Base-by-base conservation (phyloP, 2,888 invertebrate genomes). In the Tetragnatha montana region DNA sequence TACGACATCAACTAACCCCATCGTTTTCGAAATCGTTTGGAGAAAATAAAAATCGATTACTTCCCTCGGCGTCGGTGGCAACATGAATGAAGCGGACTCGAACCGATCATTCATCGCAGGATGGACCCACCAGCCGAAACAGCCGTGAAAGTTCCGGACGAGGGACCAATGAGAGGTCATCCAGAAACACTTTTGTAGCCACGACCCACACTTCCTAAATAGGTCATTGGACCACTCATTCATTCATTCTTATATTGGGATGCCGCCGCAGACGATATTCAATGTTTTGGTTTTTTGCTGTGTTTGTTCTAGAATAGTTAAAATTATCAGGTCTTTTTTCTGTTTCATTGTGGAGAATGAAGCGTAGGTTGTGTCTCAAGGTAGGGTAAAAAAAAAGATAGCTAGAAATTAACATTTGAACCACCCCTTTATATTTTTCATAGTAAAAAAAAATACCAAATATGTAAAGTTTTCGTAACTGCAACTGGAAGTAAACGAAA, bases 171-270 rank as follows among this genome's bases (percentile, higher is more conserved):
- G 82, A 47, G 82, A 74, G 82, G 82, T 74, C 82, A 83, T 74
- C 51, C 10, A 12, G n/a, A 71, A 82, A 49, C 50, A 71, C 21
- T 82, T 35, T 73, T 49, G 49, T 21, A 73, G 73, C 50, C 73
- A 21, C 22, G 22, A 8, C 22, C 74, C 74, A 60, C 50, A 74
- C 74, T 83, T 83, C 82, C 82, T 83, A 83, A 83, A 83, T 83
- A 51, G 82, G 82, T 83, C 82, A 83, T 74, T 75, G 82, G 82
- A 83, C 82, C 82, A 74, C 22, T 35, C 19, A 6, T n/a, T n/a
- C 3, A 35, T 10, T 14, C 80, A 70, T 80, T 35, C 70, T 35
- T 78, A 47, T 60, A 47, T 60, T 78, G 60, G 19, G 12, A 78
- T 19, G 51, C 78, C 78, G 78, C 78, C 51, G 78, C 35, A 78